Evolutionary conservation across 2,113 vertebrate species (phyloP).

Genomic region (Eleginops maclovinus): DNA sequence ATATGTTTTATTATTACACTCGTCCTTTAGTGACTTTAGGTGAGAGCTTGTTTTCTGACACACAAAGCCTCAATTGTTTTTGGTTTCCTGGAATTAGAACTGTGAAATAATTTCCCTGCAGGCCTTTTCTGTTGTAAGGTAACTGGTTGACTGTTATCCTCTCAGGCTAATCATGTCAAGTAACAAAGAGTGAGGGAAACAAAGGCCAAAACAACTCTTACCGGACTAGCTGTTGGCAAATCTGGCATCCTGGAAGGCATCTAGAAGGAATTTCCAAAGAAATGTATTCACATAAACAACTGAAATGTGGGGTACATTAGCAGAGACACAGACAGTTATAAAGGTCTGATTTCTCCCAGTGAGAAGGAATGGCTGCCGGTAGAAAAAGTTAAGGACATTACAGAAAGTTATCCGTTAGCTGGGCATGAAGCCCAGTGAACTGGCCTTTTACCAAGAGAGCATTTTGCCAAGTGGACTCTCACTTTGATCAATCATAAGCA

Average conservation of each 20-base stretch:
- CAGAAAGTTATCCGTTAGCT: slow-evolving; percentile 48
- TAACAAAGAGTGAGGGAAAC: slow-evolving; percentile 20
- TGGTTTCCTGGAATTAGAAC: slow-evolving; percentile 30
- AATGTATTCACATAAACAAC: slow-evolving; percentile 1
- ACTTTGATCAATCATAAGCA: slow-evolving; percentile 33
- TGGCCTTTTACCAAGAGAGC: slow-evolving; percentile 54
- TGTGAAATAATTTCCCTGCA: slow-evolving; percentile 7
- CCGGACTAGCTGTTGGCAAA: slow-evolving; percentile 99
- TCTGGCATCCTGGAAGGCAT: slow-evolving; percentile 99
- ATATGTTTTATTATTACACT: background rate
- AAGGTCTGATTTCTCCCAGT: background rate
- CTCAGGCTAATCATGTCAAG: slow-evolving; percentile 15
- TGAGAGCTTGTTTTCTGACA: slow-evolving; percentile 40
- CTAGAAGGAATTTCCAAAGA: slow-evolving; percentile 80
- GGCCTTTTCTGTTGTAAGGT: slow-evolving; percentile 11
- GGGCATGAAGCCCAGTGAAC: slow-evolving; percentile 23
- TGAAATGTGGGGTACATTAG: background rate
- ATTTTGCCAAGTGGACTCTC: slow-evolving; percentile 23
- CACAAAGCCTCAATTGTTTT: slow-evolving; percentile 63
- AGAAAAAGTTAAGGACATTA: slow-evolving; percentile 37
- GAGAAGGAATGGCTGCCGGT: background rate
- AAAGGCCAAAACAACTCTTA: slow-evolving; percentile 76
- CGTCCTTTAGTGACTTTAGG: slow-evolving; percentile 13
- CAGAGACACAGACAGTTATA: background rate
- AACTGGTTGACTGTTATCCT: background rate